These are phyloP conservation scores for Acanthosoma haemorrhoidale DNA, from an alignment of 2,888 invertebrate genomes.

Conservation along the genomic window DNA sequence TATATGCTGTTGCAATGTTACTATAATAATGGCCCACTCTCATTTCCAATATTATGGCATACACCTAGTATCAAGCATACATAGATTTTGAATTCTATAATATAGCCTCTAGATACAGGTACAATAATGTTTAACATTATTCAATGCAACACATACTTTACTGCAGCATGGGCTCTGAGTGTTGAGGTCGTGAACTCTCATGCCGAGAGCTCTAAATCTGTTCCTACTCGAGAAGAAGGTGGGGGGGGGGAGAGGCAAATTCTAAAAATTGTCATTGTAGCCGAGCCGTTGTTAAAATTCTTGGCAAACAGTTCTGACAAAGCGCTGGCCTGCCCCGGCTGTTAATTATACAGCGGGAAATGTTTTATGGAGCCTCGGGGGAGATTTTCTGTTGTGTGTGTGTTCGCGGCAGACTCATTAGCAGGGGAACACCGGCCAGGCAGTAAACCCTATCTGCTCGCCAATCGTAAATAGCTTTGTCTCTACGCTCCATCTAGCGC, in stretches of 20 bases:
- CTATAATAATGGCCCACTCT: too few relatives aligned
- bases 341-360: constrained; percentile 3
- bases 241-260: background rate
- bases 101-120: too few relatives aligned
- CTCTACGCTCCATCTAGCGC: background rate
- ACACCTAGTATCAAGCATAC: too few relatives aligned
- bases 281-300: constrained; percentile 23
- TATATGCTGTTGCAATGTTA: too few relatives aligned
- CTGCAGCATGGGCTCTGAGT: too few relatives aligned
- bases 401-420: background rate
- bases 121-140: too few relatives aligned
- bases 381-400: background rate
- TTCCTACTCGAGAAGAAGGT: too few relatives aligned
- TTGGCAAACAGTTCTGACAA: constrained; percentile 3
- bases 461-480: constrained; percentile 3
- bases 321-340: background rate
- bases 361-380: background rate
- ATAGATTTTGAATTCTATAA: too few relatives aligned
- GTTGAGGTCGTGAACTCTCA: background rate
- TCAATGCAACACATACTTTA: too few relatives aligned
- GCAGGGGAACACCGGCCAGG: background rate
- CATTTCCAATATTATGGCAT: too few relatives aligned
- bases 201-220: background rate
- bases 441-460: background rate
- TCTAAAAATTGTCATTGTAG: constrained; percentile 27